phyloP scores from a whole-genome alignment of 1,140 invertebrate species.

The Calephelis nemesis region DNA sequence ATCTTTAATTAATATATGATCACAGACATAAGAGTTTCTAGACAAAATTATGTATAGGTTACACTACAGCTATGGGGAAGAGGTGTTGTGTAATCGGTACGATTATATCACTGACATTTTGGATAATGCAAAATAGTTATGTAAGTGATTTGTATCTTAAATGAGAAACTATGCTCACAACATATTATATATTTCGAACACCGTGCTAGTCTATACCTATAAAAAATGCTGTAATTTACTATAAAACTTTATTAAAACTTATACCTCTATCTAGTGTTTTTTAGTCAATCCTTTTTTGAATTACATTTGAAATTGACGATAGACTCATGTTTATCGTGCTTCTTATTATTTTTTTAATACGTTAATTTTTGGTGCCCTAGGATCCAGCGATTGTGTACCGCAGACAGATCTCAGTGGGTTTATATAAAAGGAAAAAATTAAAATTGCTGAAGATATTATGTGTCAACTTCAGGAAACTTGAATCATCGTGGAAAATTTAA shows the following conservation, averaged over 20 bases:
- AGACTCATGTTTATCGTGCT: no score
- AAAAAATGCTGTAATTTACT: constrained; percentile 72
- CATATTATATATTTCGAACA: constrained; percentile 71
- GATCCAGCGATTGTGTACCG: no score
- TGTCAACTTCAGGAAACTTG: no score
- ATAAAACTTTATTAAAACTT: constrained; percentile 76
- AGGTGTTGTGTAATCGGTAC: constrained; percentile 57
- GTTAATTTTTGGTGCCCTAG: no score
- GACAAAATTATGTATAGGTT: constrained; percentile 40
- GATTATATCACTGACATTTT: constrained; percentile 41
- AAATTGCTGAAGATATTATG: no score
- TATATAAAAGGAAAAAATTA: no score
- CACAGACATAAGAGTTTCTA: constrained; percentile 11
- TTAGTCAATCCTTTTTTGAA: constrained; percentile 33
- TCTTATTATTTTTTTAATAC: no score
- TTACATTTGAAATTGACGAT: no score
- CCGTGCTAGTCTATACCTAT: constrained; percentile 70
- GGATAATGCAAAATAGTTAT: constrained; percentile 48
- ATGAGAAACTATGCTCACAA: constrained; percentile 66
- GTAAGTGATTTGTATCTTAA: constrained; percentile 63
- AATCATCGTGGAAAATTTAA: no score
- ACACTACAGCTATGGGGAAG: constrained; percentile 71
- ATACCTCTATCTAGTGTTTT: constrained; percentile 63
- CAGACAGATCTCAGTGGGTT: no score
- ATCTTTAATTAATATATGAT: constrained; percentile 13